A percentile compares a stretch with the other conserved stretches of the same genome.
Conservation (phyloP, 2,888 invertebrate species). For the Lycocerus yunnanus region DNA sequence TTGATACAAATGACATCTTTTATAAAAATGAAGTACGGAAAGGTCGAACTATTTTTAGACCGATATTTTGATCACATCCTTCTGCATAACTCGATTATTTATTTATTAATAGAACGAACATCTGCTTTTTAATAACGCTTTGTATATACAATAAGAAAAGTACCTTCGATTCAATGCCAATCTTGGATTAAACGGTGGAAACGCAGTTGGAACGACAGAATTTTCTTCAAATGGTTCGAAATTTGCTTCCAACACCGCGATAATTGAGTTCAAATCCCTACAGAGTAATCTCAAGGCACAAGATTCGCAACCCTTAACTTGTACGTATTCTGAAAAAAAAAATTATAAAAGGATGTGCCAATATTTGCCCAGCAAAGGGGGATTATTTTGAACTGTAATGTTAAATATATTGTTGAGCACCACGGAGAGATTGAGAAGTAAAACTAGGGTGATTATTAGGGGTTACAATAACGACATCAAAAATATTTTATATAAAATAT, state of each 20-base stretch:
- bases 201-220: constrained; percentile 35
- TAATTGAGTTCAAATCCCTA: constrained; percentile 65
- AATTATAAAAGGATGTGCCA: background rate
- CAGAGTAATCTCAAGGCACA: constrained; percentile 66
- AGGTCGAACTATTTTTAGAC: background rate
- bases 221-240: constrained; percentile 55
- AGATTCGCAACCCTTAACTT: constrained; percentile 65
- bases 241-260: constrained; percentile 67
- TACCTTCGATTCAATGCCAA: constrained; percentile 49
- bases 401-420: background rate
- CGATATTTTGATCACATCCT: background rate
- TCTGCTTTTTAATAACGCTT: background rate
- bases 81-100: background rate
- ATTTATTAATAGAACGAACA: constrained; percentile 6
- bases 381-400: background rate
- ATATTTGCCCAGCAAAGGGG: background rate
- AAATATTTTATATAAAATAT: background rate
- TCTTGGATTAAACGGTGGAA: constrained; percentile 45
- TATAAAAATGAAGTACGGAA: background rate
- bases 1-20: background rate
- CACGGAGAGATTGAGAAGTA: constrained; percentile 12
- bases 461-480: constrained; percentile 11
- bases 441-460: constrained; percentile 14
- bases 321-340: constrained; percentile 66
- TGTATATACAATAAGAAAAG: constrained; percentile 4